Evolutionary conservation across 2,888 invertebrate genomes (phyloP).

Genomic region (Andrena haemorrhoa): DNA sequence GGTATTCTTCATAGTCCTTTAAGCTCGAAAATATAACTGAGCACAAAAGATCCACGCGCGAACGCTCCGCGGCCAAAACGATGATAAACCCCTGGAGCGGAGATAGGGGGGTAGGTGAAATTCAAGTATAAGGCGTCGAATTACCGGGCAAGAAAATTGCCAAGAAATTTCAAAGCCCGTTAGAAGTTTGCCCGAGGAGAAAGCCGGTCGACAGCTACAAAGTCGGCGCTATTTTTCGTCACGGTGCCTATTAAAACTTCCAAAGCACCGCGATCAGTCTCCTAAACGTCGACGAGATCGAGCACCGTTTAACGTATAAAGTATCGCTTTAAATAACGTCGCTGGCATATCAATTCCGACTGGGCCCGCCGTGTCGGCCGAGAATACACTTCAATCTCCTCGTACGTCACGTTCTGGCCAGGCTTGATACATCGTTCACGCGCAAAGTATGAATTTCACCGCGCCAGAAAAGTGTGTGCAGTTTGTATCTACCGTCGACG

Average conservation of each 20-base stretch:
- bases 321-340: constrained; percentile 20
- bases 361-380: neutral
- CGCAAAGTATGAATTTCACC: constrained; percentile 4
- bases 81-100: neutral
- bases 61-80: neutral
- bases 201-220: neutral
- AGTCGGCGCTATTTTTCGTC: constrained; percentile 25
- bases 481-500: neutral
- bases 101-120: neutral
- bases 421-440: too few species aligned
- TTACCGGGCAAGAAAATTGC: constrained; percentile 17
- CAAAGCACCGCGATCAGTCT: constrained; percentile 23
- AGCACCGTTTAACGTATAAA: constrained; percentile 4
- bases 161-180: constrained; percentile 32
- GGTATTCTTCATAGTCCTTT: too few species aligned
- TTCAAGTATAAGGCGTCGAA: neutral
- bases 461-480: neutral
- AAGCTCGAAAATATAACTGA: neutral
- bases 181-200: constrained; percentile 3
- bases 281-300: constrained; percentile 15
- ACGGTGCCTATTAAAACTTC: constrained; percentile 38
- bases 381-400: neutral
- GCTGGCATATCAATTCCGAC: constrained; percentile 13
- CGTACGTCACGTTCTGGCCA: neutral
- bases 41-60: neutral